Conservation (phyloP, 2,797 vertebrate genomes). For the Aldrovandia affinis region DNA sequence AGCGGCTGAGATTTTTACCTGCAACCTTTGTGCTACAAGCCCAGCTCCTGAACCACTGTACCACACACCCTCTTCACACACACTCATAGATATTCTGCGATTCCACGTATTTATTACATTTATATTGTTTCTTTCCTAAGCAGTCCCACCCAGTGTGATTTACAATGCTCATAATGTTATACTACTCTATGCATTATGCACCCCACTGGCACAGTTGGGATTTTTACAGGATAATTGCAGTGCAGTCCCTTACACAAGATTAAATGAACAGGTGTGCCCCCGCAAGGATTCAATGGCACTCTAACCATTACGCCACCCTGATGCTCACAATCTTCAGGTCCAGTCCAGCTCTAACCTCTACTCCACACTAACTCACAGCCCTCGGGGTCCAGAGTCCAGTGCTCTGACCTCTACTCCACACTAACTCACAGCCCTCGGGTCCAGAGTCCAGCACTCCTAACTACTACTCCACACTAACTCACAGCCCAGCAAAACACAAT, state of each 20-base stretch:
- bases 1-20: neutral
- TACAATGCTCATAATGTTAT: neutral
- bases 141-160: neutral
- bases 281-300: neutral
- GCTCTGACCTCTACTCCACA: neutral
- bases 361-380: slow-evolving; percentile 18
- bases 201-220: neutral
- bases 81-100: neutral
- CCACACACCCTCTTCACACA: neutral
- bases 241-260: neutral
- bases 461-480: too few species aligned
- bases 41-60: neutral
- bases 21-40: neutral
- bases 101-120: neutral
- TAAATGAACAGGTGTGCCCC: neutral
- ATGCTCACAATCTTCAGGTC: neutral
- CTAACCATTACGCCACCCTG: neutral
- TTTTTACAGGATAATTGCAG: neutral
- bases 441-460: neutral
- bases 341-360: slow-evolving; percentile 7
- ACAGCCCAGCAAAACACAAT: too few species aligned
- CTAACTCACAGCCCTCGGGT: neutral
- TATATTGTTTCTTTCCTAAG: neutral
- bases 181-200: neutral
- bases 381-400: slow-evolving; percentile 21